These are phyloP conservation scores for Enteromius trimaculatus DNA, from an alignment of 2,797 vertebrate genomes.

Conservation along the genomic window DNA sequence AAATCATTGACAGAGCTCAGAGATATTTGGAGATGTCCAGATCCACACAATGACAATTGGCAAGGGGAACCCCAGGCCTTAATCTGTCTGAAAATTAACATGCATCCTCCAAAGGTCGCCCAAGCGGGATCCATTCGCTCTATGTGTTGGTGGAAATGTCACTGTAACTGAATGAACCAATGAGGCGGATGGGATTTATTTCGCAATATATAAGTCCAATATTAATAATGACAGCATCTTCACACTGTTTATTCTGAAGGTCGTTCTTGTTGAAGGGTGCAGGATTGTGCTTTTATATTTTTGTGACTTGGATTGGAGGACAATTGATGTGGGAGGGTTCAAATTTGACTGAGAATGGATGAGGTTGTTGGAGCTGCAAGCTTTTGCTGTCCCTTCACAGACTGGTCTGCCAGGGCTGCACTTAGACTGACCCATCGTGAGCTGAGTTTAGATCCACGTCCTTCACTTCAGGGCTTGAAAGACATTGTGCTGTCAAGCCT, in stretches of 20 bases:
- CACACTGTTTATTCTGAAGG: slow-evolving; percentile 11
- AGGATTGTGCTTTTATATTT: slow-evolving; percentile 1
- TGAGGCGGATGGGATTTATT: slow-evolving; percentile 32
- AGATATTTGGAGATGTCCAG: slow-evolving; percentile 7
- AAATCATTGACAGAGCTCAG: slow-evolving; percentile 9
- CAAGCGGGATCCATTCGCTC: slow-evolving; percentile 1
- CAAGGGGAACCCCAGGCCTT: background rate
- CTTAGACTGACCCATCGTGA: slow-evolving; percentile 15
- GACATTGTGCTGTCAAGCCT: slow-evolving; percentile 33
- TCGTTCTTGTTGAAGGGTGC: background rate
- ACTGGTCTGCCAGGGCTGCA: slow-evolving; percentile 8
- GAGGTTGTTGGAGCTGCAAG: background rate
- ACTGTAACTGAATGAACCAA: slow-evolving; percentile 12
- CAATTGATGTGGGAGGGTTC: background rate
- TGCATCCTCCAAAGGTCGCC: slow-evolving; percentile 37
- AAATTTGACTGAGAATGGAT: background rate
- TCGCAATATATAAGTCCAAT: slow-evolving; percentile 2
- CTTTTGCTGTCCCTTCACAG: slow-evolving; percentile 30
- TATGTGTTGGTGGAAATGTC: slow-evolving; percentile 39
- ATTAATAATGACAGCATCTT: slow-evolving; percentile 41
- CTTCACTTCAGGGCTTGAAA: slow-evolving; percentile 15
- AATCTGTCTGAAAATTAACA: slow-evolving; percentile 31
- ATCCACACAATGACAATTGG: background rate
- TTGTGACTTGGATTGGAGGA: background rate
- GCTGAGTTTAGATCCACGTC: slow-evolving; percentile 15